Evolutionary conservation across 2,113 vertebrate species (phyloP).

Genomic region (Pampusana beccarii): DNA sequence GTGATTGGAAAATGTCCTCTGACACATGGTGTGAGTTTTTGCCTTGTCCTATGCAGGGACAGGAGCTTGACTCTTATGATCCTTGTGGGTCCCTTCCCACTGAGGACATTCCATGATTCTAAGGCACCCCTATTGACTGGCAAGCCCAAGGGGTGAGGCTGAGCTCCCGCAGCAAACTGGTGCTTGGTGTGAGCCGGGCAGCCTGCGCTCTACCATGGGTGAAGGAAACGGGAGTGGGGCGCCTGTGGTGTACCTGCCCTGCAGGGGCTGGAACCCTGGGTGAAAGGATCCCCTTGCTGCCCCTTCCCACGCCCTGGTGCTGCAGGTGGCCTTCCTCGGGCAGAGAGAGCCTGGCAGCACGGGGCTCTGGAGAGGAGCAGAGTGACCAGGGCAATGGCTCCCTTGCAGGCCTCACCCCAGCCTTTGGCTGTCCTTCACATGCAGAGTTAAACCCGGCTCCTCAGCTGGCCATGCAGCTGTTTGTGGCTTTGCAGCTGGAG

Average conservation of each 20-base stretch:
- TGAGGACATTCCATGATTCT: too few species aligned
- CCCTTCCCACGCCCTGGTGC: rapidly evolving
- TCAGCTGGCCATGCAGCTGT: rapidly evolving
- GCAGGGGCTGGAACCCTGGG: neutral
- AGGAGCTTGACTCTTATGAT: too few species aligned
- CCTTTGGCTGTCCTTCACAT: rapidly evolving
- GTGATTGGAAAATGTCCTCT: too few species aligned
- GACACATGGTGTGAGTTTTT: too few species aligned
- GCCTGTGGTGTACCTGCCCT: too few species aligned
- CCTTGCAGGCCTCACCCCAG: rapidly evolving
- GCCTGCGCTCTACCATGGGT: neutral
- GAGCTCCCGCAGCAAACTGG: neutral
- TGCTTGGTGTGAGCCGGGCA: too few species aligned
- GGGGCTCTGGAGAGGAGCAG: too few species aligned
- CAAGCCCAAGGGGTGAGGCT: neutral
- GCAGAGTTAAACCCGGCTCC: neutral
- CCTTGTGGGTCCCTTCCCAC: too few species aligned
- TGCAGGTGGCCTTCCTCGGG: neutral
- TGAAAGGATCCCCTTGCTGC: rapidly evolving
- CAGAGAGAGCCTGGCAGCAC: rapidly evolving
- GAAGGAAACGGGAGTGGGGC: neutral
- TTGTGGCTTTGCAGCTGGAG: neutral
- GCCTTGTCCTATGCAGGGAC: too few species aligned
- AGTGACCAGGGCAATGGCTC: neutral
- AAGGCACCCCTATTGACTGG: too few species aligned